Evolutionary conservation across 2,797 vertebrate genomes (phyloP).

Genomic region (Hippoglossus hippoglossus): DNA sequence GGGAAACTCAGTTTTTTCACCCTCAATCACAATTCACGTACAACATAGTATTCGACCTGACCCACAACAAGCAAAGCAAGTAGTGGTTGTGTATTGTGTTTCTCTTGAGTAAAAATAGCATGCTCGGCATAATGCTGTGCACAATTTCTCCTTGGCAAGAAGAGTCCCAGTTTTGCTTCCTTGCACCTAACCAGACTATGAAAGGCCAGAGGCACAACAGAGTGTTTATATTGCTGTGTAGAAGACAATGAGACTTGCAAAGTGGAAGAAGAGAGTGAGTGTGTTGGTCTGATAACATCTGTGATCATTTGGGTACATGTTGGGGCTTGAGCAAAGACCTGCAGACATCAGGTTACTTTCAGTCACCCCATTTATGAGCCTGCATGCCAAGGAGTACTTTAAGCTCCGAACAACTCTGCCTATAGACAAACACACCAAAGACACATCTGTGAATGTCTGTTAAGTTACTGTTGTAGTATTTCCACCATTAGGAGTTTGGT

Average conservation of each 20-base stretch:
- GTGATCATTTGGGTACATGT: constrained; percentile 64
- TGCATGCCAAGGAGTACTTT: constrained; percentile 53
- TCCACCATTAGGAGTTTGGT: constrained; percentile 26
- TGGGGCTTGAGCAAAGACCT: constrained; percentile 66
- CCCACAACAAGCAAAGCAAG: constrained; percentile 42
- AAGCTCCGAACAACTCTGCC: constrained; percentile 38
- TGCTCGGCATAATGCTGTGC: constrained; percentile 28
- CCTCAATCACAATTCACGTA: constrained; percentile 34
- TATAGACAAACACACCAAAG: constrained; percentile 55
- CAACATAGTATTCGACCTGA: constrained; percentile 23
- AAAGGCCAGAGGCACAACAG: constrained; percentile 25
- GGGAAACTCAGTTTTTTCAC: constrained; percentile 29
- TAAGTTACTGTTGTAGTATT: constrained; percentile 47
- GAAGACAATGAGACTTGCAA: constrained; percentile 26
- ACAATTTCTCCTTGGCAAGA: constrained; percentile 34
- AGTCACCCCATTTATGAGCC: constrained; percentile 40
- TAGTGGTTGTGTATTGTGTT: constrained; percentile 45
- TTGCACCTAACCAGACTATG: constrained; percentile 47
- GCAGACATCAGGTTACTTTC: constrained; percentile 67
- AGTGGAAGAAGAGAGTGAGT: constrained; percentile 13
- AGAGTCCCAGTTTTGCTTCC: constrained; percentile 42
- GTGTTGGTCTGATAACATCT: constrained; percentile 48
- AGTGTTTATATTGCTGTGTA: constrained; percentile 32
- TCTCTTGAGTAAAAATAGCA: constrained; percentile 51
- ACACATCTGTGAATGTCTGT: constrained; percentile 55